phyloP scores from a whole-genome alignment of 2,888 invertebrate genomes.

The Cataglyphis livida region DNA sequence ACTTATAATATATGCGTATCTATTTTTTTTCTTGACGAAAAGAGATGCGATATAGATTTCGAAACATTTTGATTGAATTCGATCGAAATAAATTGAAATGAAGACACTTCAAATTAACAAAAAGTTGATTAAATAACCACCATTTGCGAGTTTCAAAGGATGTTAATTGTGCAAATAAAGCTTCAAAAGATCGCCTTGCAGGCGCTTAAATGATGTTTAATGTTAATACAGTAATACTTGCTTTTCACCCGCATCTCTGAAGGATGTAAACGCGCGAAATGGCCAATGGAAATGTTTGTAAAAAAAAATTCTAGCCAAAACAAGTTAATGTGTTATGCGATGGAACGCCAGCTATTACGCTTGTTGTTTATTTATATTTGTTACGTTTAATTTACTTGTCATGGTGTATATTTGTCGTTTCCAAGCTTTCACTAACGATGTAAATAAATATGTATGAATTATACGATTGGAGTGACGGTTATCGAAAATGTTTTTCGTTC shows the following conservation, averaged over 20 bases:
- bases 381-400: slow-evolving; percentile 30
- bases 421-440: slow-evolving; percentile 29
- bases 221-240: not conserved
- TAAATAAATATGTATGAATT: slow-evolving; percentile 44
- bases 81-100: not conserved
- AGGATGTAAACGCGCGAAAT: not conserved
- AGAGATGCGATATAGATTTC: not conserved
- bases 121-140: slow-evolving; percentile 3
- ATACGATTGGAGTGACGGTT: slow-evolving; percentile 41
- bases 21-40: not conserved
- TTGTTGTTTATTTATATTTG: slow-evolving; percentile 28
- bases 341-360: not conserved
- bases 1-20: no score
- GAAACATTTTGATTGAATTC: not conserved
- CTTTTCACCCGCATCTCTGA: not conserved
- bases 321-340: slow-evolving; percentile 29
- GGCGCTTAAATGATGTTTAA: slow-evolving; percentile 4
- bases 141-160: not conserved
- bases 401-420: slow-evolving; percentile 41
- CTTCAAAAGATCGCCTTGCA: not conserved
- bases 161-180: not conserved
- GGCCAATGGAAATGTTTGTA: not conserved
- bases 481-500: slow-evolving; percentile 43
- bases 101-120: not conserved
- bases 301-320: slow-evolving; percentile 10